Evolutionary conservation across 2,888 invertebrate genomes (phyloP), one percentile per base, ranked within the genome.

Genomic region (Seira musarum): DNA sequence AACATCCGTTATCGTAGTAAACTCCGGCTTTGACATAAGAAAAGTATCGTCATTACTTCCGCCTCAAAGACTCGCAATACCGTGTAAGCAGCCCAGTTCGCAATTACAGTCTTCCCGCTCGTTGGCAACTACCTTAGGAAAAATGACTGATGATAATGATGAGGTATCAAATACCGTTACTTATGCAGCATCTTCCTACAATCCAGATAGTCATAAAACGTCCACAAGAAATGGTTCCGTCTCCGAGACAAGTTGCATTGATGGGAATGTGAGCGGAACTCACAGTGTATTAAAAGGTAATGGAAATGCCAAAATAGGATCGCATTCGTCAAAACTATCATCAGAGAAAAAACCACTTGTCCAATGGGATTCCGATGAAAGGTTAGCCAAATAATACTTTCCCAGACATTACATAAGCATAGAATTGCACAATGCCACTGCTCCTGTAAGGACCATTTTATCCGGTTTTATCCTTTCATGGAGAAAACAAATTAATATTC

Each of bases 291-390:
- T 64, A 2, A 70, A 75, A 67, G 74, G 74, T 1, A 80, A 75
- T 40, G 76, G 71, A 10, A 76, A 57, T 63, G 75, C 68, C 60
- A 76, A 49, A 67, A 53, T 24, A 19, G 71, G 75, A 22, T 64
- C 65, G 19, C 19, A 35, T 64, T 69, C 68, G 10, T 74, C 69
- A 22, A 78, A 82, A 73, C 60, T 67, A 67, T 65, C 81, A 53
- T 89, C 89, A 82, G 91, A 91, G 84, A 90, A 91, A 85, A 91
- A 91, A 85, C 92, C 92, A 5, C 87, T 92, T 30, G 92, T 92
- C 15, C 90, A 91, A 82, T 91, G 91, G 91, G 91, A 91, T 80
- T 90, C 90, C 40, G 91, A 91, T 85, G 91, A 91, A 84, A 91
- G 91, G 90, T 90, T 70, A 19, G 80, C n/a, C n/a, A n/a, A n/a